Evolutionary conservation across 2,113 vertebrate genomes (phyloP), one percentile per base, ranked within the genome.

Genomic region (Aplodontia rufa): DNA sequence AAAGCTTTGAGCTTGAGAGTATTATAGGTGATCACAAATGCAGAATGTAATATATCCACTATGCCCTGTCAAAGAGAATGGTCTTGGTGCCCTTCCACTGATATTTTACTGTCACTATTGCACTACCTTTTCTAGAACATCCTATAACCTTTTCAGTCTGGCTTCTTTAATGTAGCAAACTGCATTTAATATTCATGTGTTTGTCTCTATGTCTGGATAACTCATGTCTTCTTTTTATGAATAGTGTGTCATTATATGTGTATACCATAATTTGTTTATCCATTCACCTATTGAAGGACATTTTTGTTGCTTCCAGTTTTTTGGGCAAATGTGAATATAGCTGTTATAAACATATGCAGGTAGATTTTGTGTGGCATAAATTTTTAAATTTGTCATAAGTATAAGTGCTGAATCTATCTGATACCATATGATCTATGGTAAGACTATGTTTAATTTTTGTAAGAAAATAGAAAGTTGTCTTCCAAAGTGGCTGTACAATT

Each of bases 221-320:
- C 7, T 76, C 40, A 64, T 90, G 90, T 76, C n/a, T n/a, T 64
- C 90, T 87, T 80, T 87, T 85, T 55, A 47, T 87, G 22, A 84
- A 84, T 37, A 75, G 17, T 82, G 35, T 40, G 11, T 28, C 37
- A 32, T 83, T 93, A 55, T 51, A 45, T 71, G 32, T 14, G 28
- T 66, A 12, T 47, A 72, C 32, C 74, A 69, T 4, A 58, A 75
- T 87, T 53, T 90, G 9, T 78, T 72, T 74, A 90, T 53, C 20
- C 14, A 53, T 40, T 85, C 26, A 81, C 12, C 12, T 37, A 24
- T 10, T 55, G 3, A 72, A n/a, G 3, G 5, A 47, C 22, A 55
- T n/a, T 14, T 72, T 51, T 0, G 2, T 30, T 22, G 13, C n/a
- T 87, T 92, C 49, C 42, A 37, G 9, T 9, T 92, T 78, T 40